A percentile compares a stretch with the other conserved stretches of the same genome.
These are phyloP conservation scores for Furcifer pardalis DNA, from an alignment of 2,797 vertebrate species.

Conservation along the genomic window DNA sequence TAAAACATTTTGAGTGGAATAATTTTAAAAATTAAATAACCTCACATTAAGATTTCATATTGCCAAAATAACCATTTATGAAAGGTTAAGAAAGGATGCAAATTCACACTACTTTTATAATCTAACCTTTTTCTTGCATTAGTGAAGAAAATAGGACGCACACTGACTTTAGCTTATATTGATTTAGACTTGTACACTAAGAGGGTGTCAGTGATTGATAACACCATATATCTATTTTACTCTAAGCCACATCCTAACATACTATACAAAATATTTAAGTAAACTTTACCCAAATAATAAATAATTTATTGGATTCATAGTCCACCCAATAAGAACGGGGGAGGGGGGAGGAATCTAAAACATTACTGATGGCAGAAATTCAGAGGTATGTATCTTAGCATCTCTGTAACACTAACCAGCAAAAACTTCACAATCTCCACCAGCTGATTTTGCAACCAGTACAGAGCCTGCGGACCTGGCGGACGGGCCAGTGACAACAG, in stretches of 20 bases:
- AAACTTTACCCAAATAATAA: neutral
- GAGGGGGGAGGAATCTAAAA: neutral
- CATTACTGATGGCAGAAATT: neutral
- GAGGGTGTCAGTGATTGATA: neutral
- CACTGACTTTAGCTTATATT: neutral
- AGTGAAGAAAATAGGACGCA: neutral
- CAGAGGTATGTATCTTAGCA: neutral
- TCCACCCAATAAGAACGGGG: neutral
- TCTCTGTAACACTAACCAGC: neutral
- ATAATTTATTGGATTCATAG: neutral
- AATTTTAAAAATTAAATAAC: constrained; percentile 23
- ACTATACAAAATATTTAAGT: neutral
- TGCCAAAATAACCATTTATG: constrained; percentile 20
- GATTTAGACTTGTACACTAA: neutral
- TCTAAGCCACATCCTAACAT: neutral
- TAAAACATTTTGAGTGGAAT: constrained; percentile 15
- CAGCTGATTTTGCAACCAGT: too few species aligned
- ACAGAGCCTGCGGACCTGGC: too few species aligned
- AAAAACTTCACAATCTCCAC: neutral
- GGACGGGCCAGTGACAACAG: too few species aligned
- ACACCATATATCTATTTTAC: neutral
- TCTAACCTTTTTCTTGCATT: neutral
- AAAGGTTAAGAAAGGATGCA: constrained; percentile 31
- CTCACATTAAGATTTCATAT: constrained; percentile 6
- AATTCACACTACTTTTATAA: neutral